These are phyloP conservation scores for Catalaphyllia jardinei DNA, from an alignment of 64 coral and sea anemone genomes.

Conservation along the genomic window DNA sequence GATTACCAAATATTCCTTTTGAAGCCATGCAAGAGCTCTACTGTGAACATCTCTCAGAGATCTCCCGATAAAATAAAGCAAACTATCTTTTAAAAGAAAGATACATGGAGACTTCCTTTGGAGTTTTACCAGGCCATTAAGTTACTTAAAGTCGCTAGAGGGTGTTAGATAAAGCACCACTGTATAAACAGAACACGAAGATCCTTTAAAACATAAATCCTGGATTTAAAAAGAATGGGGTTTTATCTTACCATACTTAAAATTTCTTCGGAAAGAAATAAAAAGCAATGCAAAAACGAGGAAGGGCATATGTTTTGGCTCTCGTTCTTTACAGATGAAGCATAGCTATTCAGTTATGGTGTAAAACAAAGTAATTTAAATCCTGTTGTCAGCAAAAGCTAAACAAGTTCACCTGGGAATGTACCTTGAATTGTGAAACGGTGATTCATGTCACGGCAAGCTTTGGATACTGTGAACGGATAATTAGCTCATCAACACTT, in stretches of 20 bases:
- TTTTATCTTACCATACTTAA: not conserved
- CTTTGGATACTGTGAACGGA: not conserved
- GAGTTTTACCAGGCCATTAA: not conserved
- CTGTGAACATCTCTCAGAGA: too few relatives aligned
- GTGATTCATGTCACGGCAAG: not conserved
- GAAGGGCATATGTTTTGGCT: too few relatives aligned
- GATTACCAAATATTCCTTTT: too few relatives aligned
- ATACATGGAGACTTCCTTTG: too few relatives aligned
- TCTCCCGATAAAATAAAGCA: too few relatives aligned
- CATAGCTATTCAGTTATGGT: too few relatives aligned
- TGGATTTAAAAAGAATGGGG: not conserved
- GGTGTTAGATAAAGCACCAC: not conserved
- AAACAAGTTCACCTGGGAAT: too few relatives aligned
- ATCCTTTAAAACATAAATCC: not conserved
- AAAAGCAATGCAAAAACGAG: not conserved
- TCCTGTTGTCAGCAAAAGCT: not conserved
- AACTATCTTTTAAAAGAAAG: too few relatives aligned
- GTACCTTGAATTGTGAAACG: too few relatives aligned
- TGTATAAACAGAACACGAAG: not conserved
- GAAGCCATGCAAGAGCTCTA: too few relatives aligned
- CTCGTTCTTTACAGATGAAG: too few relatives aligned
- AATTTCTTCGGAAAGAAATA: not conserved
- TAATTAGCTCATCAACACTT: not conserved
- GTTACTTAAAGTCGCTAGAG: not conserved
- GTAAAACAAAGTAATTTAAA: too few relatives aligned